These are phyloP conservation scores for Sturmia bella DNA, from an alignment of 2,888 invertebrate species.

Conservation along the genomic window DNA sequence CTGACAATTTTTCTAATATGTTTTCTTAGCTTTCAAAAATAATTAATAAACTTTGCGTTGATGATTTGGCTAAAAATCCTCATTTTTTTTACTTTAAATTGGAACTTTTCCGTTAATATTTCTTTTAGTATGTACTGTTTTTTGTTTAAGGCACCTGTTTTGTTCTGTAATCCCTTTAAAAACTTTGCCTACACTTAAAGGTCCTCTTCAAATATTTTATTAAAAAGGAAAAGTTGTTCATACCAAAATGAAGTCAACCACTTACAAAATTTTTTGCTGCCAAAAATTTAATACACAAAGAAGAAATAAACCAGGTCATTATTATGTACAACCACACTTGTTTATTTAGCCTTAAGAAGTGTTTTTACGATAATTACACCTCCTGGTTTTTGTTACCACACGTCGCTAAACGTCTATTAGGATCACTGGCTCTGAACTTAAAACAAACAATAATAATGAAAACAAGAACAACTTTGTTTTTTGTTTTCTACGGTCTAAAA, in stretches of 20 bases:
- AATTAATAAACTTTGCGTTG: too few species aligned
- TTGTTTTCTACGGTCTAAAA: constrained; percentile 1
- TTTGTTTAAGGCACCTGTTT: constrained; percentile 6
- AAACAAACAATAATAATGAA: not conserved
- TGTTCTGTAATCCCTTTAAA: constrained; percentile 24
- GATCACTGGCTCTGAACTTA: constrained; percentile 26
- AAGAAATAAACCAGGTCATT: constrained; percentile 14
- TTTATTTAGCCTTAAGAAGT: constrained; percentile 41
- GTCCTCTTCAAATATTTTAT: not conserved
- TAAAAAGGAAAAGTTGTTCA: not conserved
- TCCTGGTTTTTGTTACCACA: not conserved
- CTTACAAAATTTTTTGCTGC: not conserved
- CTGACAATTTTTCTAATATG: too few species aligned
- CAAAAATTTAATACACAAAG: constrained; percentile 21
- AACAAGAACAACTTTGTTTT: not conserved
- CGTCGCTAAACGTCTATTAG: constrained; percentile 3
- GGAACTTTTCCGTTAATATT: not conserved
- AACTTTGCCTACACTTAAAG: not conserved
- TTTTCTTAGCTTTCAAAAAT: too few species aligned
- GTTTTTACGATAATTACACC: constrained; percentile 44
- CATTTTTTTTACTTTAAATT: not conserved
- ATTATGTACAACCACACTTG: constrained; percentile 1
- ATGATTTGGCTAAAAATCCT: too few species aligned
- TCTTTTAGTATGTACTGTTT: not conserved
- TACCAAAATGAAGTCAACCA: not conserved